A percentile compares a stretch with the other conserved stretches of the same genome.
Conservation (phyloP, 37 sponge, comb jelly and placozoan genomes). For the Cliona cf. orientalis region DNA sequence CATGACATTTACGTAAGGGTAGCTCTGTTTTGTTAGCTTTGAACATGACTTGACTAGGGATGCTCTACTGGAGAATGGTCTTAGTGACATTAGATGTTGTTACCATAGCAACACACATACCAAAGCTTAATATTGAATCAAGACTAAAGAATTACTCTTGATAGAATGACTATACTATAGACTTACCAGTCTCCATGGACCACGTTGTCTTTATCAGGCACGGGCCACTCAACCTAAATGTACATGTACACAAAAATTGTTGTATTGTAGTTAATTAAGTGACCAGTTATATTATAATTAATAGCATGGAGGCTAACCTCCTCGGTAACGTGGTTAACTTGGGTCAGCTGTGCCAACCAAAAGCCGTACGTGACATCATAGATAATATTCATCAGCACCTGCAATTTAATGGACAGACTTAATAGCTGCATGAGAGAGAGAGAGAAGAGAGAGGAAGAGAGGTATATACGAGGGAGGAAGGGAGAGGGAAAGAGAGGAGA, state of each 20-base stretch:
- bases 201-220: background rate
- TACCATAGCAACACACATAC: too few relatives aligned
- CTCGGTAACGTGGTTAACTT: conserved; percentile 2
- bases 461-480: background rate
- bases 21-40: too few relatives aligned
- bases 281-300: background rate
- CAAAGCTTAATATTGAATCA: too few relatives aligned
- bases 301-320: background rate
- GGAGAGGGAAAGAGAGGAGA: too few relatives aligned
- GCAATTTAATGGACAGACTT: background rate
- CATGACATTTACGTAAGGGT: too few relatives aligned
- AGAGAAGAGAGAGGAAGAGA: background rate
- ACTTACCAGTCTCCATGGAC: conserved; percentile 2
- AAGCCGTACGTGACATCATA: background rate
- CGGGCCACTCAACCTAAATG: background rate
- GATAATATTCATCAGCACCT: conserved; percentile 1
- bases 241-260: background rate
- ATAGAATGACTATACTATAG: too few relatives aligned
- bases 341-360: background rate
- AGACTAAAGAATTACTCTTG: too few relatives aligned
- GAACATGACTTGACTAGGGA: too few relatives aligned
- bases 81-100: too few relatives aligned
- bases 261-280: background rate
- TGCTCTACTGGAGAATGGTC: too few relatives aligned
- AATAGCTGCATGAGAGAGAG: background rate